These are phyloP conservation scores for Glossophaga mutica DNA, from an alignment of 2,797 vertebrate genomes.

Conservation along the genomic window DNA sequence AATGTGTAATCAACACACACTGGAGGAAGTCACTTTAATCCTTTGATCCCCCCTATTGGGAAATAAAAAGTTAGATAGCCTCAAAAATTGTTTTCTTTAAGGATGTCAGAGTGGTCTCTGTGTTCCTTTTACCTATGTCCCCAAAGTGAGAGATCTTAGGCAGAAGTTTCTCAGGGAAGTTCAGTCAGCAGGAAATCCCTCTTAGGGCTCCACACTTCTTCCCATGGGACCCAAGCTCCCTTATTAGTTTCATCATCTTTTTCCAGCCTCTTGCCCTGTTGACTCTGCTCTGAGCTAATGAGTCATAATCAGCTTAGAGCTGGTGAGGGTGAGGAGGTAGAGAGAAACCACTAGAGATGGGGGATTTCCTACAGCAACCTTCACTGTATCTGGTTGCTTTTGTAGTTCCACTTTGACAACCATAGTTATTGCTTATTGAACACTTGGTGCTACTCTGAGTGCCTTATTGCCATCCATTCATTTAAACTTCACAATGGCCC, in stretches of 20 bases:
- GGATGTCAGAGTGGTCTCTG: not conserved
- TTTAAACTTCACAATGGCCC: not conserved
- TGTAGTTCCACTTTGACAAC: not conserved
- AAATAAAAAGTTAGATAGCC: not conserved
- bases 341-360: not conserved
- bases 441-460: not conserved
- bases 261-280: not conserved
- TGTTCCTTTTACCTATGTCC: not conserved
- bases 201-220: not conserved
- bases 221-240: not conserved
- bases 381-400: not conserved
- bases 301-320: not conserved
- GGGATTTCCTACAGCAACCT: fast-evolving
- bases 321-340: not conserved
- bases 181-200: not conserved
- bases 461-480: not conserved
- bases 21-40: not conserved
- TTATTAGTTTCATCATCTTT: not conserved
- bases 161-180: not conserved
- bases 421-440: fast-evolving
- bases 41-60: not conserved
- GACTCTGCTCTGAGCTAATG: not conserved
- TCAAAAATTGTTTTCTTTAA: not conserved
- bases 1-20: not conserved
- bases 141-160: not conserved